phyloP scores from a whole-genome alignment of 2,113 vertebrate genomes.

The Oncorhynchus masou region DNA sequence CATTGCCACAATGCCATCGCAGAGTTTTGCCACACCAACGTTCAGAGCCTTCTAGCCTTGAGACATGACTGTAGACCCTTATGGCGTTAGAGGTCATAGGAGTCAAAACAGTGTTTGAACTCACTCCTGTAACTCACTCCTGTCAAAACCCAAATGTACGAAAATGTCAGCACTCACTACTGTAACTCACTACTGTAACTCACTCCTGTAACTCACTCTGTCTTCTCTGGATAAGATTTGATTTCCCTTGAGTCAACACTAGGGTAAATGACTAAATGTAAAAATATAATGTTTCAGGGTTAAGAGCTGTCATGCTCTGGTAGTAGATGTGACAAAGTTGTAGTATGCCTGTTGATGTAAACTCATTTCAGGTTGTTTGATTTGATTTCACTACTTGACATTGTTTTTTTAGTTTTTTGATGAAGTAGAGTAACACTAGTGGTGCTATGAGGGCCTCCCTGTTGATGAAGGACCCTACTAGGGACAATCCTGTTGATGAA shows the following conservation, averaged over 20 bases:
- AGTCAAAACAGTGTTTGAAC: too few species aligned
- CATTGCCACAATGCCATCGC: too few species aligned
- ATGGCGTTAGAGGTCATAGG: too few species aligned
- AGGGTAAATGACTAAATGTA: neutral
- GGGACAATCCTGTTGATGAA: slow-evolving; percentile 53
- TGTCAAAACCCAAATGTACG: too few species aligned
- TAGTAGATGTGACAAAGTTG: neutral
- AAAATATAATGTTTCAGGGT: neutral
- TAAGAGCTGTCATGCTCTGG: neutral
- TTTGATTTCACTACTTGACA: neutral
- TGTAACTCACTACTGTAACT: neutral
- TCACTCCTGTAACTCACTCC: neutral
- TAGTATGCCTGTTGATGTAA: too few species aligned
- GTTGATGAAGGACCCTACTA: slow-evolving; percentile 69
- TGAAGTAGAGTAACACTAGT: too few species aligned
- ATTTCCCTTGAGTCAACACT: too few species aligned
- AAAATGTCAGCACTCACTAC: neutral
- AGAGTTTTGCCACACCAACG: too few species aligned
- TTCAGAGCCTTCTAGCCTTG: too few species aligned
- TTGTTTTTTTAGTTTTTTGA: slow-evolving; percentile 17
- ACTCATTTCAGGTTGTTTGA: neutral
- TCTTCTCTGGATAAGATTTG: too few species aligned
- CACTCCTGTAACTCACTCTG: neutral
- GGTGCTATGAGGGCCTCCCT: slow-evolving; percentile 83
- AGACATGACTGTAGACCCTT: too few species aligned